These are phyloP conservation scores for Himalopsyche phryganea DNA, from an alignment of 1,140 invertebrate genomes.

Conservation along the genomic window DNA sequence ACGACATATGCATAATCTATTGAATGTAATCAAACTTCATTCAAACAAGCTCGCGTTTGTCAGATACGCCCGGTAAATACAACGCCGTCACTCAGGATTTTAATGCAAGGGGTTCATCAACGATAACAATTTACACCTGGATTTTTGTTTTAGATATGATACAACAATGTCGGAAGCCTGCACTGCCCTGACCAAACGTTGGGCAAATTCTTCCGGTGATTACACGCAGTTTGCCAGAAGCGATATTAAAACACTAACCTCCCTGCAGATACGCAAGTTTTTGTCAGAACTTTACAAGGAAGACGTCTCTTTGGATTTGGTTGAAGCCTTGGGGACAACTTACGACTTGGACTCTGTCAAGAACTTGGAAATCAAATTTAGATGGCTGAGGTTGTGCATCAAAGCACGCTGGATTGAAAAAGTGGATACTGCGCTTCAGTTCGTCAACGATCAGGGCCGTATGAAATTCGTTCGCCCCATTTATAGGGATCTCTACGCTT, in stretches of 20 bases:
- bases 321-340: constrained; percentile 60
- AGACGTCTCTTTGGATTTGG: constrained; percentile 54
- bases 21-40: too few species aligned
- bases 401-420: constrained; percentile 65
- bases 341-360: constrained; percentile 66
- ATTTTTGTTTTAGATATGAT: constrained; percentile 60
- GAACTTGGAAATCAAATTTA: constrained; percentile 81
- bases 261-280: constrained; percentile 71
- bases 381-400: constrained; percentile 76
- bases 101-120: too few species aligned
- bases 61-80: too few species aligned
- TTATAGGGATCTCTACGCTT: constrained; percentile 80
- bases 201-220: constrained; percentile 32
- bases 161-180: constrained; percentile 65
- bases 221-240: constrained; percentile 14
- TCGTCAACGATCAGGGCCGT: constrained; percentile 79
- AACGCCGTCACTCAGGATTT: too few species aligned
- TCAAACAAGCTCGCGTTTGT: too few species aligned
- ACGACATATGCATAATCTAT: too few species aligned
- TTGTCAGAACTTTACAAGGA: constrained; percentile 64
- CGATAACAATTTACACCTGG: too few species aligned
- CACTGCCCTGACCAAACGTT: constrained; percentile 51
- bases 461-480: constrained; percentile 89
- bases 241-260: constrained; percentile 10
- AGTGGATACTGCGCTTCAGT: constrained; percentile 65